A percentile compares a stretch with the other conserved stretches of the same genome.
phyloP scores from a whole-genome alignment of 2,888 invertebrate species.

The Germaria angustata region DNA sequence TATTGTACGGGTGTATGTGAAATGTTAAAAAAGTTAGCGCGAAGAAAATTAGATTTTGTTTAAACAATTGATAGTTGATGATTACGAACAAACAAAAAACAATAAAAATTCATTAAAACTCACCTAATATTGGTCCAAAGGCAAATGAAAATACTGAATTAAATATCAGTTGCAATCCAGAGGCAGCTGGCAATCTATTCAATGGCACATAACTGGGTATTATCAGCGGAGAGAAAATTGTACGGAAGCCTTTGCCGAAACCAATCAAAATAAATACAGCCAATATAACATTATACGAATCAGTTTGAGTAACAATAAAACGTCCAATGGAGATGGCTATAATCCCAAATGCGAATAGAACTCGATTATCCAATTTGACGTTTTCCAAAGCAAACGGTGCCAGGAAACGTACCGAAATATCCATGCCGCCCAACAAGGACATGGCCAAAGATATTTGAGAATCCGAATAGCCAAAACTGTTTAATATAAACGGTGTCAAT shows the following conservation, averaged over 20 bases:
- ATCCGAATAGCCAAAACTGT: constrained; percentile 83
- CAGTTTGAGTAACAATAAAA: constrained; percentile 79
- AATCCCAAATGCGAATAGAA: constrained; percentile 85
- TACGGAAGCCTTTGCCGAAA: constrained; percentile 86
- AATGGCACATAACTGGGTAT: constrained; percentile 87
- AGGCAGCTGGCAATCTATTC: constrained; percentile 85
- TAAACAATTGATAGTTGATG: no score
- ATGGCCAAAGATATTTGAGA: constrained; percentile 84
- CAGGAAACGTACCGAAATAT: constrained; percentile 84
- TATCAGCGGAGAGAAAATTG: constrained; percentile 87
- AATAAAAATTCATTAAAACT: constrained; percentile 68
- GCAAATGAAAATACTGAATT: constrained; percentile 84
- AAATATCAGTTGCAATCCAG: constrained; percentile 85
- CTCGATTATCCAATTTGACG: constrained; percentile 85
- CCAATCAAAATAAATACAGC: constrained; percentile 84
- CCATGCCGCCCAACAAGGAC: constrained; percentile 85
- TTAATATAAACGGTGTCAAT: constrained; percentile 86
- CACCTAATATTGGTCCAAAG: constrained; percentile 85
- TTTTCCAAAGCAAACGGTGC: constrained; percentile 85
- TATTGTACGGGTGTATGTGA: no score
- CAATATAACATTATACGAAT: constrained; percentile 81
- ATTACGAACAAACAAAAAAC: no score
- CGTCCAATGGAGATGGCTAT: constrained; percentile 80
- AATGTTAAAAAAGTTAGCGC: no score
- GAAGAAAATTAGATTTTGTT: no score